Evolutionary conservation across 2,888 invertebrate genomes (phyloP).

Genomic region (Allolobophora icterica): DNA sequence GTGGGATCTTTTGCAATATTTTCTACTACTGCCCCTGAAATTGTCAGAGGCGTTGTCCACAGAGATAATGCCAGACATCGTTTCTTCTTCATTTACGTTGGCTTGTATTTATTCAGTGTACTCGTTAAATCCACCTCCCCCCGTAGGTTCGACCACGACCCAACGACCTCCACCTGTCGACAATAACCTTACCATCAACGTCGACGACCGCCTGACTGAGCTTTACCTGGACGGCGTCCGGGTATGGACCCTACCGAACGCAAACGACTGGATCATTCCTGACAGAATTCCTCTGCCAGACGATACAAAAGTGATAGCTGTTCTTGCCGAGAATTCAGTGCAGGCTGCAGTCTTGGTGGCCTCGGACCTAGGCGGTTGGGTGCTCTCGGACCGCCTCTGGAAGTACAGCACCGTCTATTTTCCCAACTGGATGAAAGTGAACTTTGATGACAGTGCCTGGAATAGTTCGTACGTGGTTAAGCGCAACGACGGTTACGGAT

Average conservation of each 20-base stretch:
- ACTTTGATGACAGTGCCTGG: background rate
- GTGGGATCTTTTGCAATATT: too few relatives aligned
- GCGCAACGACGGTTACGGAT: background rate
- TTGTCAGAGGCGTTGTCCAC: too few relatives aligned
- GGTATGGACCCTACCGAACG: background rate
- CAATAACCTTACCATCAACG: background rate
- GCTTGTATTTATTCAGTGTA: too few relatives aligned
- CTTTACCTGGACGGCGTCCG: background rate
- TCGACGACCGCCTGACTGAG: background rate
- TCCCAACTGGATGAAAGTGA: background rate
- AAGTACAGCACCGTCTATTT: background rate
- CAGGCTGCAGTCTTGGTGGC: background rate
- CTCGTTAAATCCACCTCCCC: too few relatives aligned
- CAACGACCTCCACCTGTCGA: too few relatives aligned
- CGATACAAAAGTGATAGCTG: background rate
- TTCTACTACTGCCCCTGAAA: too few relatives aligned
- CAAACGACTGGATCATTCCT: background rate
- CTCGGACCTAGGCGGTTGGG: background rate
- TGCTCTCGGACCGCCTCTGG: background rate
- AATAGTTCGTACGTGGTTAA: background rate
- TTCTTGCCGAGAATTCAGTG: background rate
- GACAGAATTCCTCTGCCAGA: background rate
- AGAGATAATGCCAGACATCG: too few relatives aligned
- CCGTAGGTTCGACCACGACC: too few relatives aligned
- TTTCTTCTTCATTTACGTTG: too few relatives aligned